phyloP scores from a whole-genome alignment of 2,888 invertebrate genomes.

The Drosophila bunnanda region DNA sequence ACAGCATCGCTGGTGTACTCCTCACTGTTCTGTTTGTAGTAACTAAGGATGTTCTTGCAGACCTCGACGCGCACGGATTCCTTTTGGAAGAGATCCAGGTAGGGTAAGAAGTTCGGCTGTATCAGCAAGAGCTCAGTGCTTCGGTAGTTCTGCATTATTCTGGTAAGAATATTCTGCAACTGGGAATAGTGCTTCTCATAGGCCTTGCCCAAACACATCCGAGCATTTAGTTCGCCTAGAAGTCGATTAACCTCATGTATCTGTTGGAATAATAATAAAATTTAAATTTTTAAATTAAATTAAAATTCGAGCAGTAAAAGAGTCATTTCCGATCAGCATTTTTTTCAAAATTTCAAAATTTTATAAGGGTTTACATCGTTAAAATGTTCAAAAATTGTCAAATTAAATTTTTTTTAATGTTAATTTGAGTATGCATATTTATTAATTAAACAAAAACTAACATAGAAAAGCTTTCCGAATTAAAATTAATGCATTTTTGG shows the following conservation, averaged over 20 bases:
- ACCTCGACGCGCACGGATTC: slow-evolving; percentile 93
- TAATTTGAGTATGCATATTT: no score
- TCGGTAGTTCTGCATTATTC: slow-evolving; percentile 90
- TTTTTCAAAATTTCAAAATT: no score
- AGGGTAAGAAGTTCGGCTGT: slow-evolving; percentile 95
- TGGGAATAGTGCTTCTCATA: slow-evolving; percentile 92
- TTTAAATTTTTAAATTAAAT: no score
- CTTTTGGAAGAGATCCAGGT: slow-evolving; percentile 95
- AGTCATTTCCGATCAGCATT: no score
- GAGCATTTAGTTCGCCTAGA: slow-evolving; percentile 93
- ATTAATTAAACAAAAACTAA: no score
- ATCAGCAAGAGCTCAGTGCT: slow-evolving; percentile 92
- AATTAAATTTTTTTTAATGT: no score
- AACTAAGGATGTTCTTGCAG: slow-evolving; percentile 92
- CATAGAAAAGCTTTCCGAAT: no score
- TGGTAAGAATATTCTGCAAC: slow-evolving; percentile 90
- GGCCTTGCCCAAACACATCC: slow-evolving; percentile 90
- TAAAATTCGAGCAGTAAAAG: no score
- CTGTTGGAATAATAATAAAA: slow-evolving; percentile 86
- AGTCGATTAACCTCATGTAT: slow-evolving; percentile 93
- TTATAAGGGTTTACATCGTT: no score
- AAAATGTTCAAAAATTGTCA: no score
- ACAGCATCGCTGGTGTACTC: slow-evolving; percentile 90
- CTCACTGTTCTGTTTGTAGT: slow-evolving; percentile 86
- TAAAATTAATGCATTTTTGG: no score